A percentile compares a stretch with the other conserved stretches of the same genome.
Conservation (phyloP, 2,113 vertebrate species). For the Myrmecophaga tridactyla region DNA sequence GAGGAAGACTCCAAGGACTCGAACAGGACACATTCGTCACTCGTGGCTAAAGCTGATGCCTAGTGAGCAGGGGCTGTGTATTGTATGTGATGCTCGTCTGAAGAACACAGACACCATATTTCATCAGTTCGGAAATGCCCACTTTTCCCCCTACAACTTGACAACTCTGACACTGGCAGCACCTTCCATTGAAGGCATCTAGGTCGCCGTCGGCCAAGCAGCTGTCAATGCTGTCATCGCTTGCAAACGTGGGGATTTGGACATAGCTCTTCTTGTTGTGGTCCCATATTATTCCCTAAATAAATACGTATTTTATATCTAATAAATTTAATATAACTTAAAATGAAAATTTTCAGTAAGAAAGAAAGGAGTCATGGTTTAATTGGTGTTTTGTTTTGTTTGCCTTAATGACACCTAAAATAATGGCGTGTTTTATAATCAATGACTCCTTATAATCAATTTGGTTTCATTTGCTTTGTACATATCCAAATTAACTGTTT, state of each 20-base stretch:
- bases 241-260: not conserved
- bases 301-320: not conserved
- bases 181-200: not conserved
- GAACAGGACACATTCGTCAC: not conserved
- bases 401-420: not conserved
- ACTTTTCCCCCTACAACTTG: not conserved
- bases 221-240: not conserved
- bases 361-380: not conserved
- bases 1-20: not conserved
- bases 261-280: not conserved
- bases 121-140: not conserved
- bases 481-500: not conserved
- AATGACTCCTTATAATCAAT: not conserved
- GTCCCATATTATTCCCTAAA: not conserved
- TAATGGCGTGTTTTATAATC: not conserved
- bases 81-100: not conserved
- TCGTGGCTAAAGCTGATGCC: not conserved
- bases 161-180: not conserved
- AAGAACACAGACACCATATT: not conserved
- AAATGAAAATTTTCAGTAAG: not conserved
- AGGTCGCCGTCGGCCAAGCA: not conserved
- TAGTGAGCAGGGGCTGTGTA: not conserved
- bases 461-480: not conserved
- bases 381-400: not conserved
- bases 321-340: not conserved